Evolutionary conservation across 2,113 vertebrate genomes (phyloP), one percentile per base, ranked within the genome.

Genomic region (Hydropotes inermis): DNA sequence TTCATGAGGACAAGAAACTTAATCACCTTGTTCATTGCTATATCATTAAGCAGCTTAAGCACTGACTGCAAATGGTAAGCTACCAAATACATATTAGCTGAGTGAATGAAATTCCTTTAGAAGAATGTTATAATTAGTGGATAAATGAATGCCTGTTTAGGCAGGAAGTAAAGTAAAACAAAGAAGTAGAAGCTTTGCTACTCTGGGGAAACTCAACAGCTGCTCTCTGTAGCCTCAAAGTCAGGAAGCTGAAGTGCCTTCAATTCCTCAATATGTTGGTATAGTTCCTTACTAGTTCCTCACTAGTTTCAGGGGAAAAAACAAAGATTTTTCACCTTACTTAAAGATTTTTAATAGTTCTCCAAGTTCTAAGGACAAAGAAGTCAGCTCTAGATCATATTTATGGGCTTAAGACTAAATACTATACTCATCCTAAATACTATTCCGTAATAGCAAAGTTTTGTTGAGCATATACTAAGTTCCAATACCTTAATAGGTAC

Each of bases 291-390:
- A 85, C n/a, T 28, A 81, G 52, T 27, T 93, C 86, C 58, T 70
- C 39, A 85, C n/a, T 28, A 60, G 57, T 54, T 85, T 84, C 57
- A 92, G 58, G 21, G 79, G 85, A 67, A 50, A 50, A 50, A 50
- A 50, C 54, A 54, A 54, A 54, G 54, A 54, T 54, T 54, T 54
- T 17, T 54, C 54, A 54, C 54, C 54, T 54, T 54, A 54, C 17
- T 54, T 89, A 39, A 50, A 6, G 81, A 86, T 43, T 60, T 92
- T 84, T 93, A 67, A 79, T 58, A 58, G 17, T 90, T 87, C 58
- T 96, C 70, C n/a, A 79, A 94, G 67, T 90, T 86, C 57, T 86
- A 67, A 58, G 39, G 16, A 89, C 78, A 96, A 89, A 79, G 33
- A 91, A 96, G 50, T 70, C 50, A 54, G n/a, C 43, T 81, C 58